Conservation (phyloP, 2,113 vertebrate species). For the Puma concolor region DNA sequence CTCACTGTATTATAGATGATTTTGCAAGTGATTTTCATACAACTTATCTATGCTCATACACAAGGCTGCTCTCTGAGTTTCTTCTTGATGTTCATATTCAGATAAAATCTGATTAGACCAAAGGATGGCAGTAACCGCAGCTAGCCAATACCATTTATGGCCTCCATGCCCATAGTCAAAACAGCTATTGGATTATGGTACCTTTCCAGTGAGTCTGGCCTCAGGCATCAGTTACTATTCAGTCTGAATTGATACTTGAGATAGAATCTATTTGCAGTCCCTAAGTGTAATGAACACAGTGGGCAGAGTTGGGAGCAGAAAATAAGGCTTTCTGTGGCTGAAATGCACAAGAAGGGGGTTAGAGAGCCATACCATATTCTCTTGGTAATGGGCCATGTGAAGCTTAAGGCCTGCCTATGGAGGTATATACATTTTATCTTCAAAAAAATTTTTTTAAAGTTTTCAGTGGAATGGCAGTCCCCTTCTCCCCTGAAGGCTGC, state of each 20-base stretch:
- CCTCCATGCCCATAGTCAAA: background rate
- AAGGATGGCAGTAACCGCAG: background rate
- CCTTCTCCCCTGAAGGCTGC: background rate
- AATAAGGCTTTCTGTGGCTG: background rate
- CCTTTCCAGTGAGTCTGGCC: background rate
- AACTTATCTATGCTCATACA: background rate
- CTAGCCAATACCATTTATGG: background rate
- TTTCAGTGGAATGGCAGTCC: background rate
- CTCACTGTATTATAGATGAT: background rate
- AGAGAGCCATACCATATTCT: background rate
- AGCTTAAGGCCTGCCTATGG: background rate
- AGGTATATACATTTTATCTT: background rate
- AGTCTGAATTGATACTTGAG: background rate
- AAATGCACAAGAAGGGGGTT: background rate
- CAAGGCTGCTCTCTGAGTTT: background rate
- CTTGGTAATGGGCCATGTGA: background rate
- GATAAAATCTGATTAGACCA: background rate
- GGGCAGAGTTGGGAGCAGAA: background rate
- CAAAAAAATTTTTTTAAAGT: background rate
- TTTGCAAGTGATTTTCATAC: background rate
- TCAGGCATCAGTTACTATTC: background rate
- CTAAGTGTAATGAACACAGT: background rate
- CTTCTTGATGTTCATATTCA: background rate
- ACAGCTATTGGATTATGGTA: rapidly evolving
- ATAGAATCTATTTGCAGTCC: background rate